Evolutionary conservation across 2,113 vertebrate species (phyloP).

Genomic region (Cranoglanis bouderius): DNA sequence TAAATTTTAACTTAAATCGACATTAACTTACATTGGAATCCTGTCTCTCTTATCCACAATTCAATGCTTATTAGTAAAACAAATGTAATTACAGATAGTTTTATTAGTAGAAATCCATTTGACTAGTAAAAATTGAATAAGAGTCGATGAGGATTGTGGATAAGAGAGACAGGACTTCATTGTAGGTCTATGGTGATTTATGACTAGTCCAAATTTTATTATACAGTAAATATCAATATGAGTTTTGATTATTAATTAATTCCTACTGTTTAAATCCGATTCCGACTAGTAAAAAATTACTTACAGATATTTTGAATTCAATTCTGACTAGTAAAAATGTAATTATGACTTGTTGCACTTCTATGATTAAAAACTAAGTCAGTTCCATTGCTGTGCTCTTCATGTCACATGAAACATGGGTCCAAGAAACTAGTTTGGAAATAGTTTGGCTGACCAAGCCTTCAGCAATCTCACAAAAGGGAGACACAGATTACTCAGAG

Average conservation of each 20-base stretch:
- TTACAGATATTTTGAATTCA: background rate
- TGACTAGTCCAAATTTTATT: background rate
- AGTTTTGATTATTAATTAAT: background rate
- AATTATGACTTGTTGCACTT: background rate
- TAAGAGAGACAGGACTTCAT: background rate
- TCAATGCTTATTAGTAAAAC: background rate
- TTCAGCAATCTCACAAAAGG: too few relatives aligned
- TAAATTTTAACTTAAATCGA: background rate
- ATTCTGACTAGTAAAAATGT: background rate
- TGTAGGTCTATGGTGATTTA: background rate
- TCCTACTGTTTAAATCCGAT: background rate
- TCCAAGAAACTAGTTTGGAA: background rate
- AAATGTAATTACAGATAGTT: background rate
- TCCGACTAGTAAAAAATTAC: background rate
- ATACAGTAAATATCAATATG: background rate
- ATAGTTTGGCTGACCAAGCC: background rate
- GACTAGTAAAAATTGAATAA: background rate
- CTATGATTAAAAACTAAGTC: background rate
- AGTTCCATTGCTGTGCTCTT: background rate
- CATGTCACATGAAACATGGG: background rate
- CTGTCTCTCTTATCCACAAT: background rate
- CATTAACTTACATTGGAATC: background rate
- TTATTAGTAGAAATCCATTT: background rate
- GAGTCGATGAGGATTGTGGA: background rate
- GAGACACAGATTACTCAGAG: too few relatives aligned